Evolutionary conservation across 2,888 invertebrate genomes (phyloP).

Genomic region (Cantharis rufa): DNA sequence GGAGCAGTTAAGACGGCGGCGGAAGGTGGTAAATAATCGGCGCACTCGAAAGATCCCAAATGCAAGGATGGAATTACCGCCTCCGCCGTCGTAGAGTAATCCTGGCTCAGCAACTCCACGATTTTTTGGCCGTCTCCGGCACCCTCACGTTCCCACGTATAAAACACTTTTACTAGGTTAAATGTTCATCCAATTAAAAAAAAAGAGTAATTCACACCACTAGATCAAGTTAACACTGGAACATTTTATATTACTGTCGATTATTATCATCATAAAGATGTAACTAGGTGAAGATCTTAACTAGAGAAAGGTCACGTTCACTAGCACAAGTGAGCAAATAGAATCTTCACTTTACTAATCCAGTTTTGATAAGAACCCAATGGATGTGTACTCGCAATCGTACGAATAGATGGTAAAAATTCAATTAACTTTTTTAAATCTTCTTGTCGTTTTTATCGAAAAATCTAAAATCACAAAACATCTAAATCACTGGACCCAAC

Average conservation of each 20-base stretch:
- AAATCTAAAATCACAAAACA: slow-evolving; percentile 6
- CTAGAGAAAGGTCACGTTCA: slow-evolving; percentile 24
- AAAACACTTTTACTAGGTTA: slow-evolving; percentile 45
- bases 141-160: slow-evolving; percentile 46
- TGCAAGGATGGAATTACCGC: slow-evolving; percentile 39
- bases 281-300: slow-evolving; percentile 21
- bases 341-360: slow-evolving; percentile 25
- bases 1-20: slow-evolving; percentile 44
- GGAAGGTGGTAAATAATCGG: slow-evolving; percentile 47
- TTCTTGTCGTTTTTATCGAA: neutral
- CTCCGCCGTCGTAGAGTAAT: slow-evolving; percentile 42
- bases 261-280: neutral
- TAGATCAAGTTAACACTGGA: neutral
- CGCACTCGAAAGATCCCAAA: slow-evolving; percentile 45
- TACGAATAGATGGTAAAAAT: neutral
- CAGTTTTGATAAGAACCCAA: slow-evolving; percentile 9
- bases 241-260: neutral
- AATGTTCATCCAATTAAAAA: neutral
- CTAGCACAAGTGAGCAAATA: slow-evolving; percentile 14
- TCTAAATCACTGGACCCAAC: slow-evolving; percentile 20
- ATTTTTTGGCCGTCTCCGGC: slow-evolving; percentile 45
- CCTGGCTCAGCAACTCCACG: slow-evolving; percentile 47
- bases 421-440: neutral
- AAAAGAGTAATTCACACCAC: neutral
- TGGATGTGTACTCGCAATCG: neutral